Evolutionary conservation across 2,888 invertebrate species (phyloP).

Genomic region (Amphipyra tragopoginis): DNA sequence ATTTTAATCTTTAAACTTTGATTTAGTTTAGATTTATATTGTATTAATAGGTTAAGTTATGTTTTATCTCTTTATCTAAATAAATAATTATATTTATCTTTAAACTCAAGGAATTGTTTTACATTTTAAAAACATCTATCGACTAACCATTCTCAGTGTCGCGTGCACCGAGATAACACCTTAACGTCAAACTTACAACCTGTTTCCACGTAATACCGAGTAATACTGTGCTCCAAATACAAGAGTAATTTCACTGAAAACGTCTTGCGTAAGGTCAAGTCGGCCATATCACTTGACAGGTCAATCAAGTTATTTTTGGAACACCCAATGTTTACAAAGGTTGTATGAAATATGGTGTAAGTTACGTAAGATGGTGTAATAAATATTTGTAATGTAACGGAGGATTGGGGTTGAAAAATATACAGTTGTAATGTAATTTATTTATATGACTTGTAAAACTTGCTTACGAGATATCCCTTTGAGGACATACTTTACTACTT

Average conservation of each 20-base stretch:
- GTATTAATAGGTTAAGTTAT: no score
- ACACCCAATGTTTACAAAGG: slow-evolving; percentile 42
- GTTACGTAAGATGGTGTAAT: slow-evolving; percentile 40
- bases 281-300: slow-evolving; percentile 46
- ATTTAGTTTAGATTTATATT: no score
- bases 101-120: no score
- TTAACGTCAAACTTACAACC: slow-evolving; percentile 37
- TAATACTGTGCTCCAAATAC: slow-evolving; percentile 53
- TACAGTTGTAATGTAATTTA: no score
- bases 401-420: slow-evolving; percentile 11
- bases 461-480: no score
- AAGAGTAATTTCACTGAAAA: slow-evolving; percentile 57
- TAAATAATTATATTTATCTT: no score
- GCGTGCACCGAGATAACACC: slow-evolving; percentile 15
- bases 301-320: slow-evolving; percentile 49
- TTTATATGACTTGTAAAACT: no score
- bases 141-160: not conserved
- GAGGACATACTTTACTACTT: no score
- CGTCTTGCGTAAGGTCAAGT: slow-evolving; percentile 57
- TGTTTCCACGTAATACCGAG: slow-evolving; percentile 45
- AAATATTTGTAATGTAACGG: slow-evolving; percentile 33
- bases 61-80: no score
- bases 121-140: no score
- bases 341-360: slow-evolving; percentile 26
- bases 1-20: no score